Conservation (phyloP, 2,888 invertebrate species). For the Melinopterus prodromus region DNA sequence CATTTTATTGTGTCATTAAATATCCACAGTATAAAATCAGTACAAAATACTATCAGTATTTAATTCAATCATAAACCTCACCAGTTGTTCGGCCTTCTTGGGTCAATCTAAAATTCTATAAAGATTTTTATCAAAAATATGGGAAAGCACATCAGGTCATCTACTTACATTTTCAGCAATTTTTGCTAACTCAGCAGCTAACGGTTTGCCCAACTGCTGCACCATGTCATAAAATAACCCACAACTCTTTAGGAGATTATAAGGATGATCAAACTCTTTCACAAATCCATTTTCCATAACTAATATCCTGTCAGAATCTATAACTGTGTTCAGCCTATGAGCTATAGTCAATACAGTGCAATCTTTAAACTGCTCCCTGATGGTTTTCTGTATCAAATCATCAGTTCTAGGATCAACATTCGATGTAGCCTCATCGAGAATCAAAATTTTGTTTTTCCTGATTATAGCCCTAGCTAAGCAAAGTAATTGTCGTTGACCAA, state of each 20-base stretch:
- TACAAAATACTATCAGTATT: too few relatives aligned
- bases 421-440: constrained; percentile 65
- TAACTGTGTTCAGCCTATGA: constrained; percentile 81
- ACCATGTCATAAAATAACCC: constrained; percentile 37
- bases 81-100: neutral
- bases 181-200: constrained; percentile 53
- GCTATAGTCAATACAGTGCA: constrained; percentile 85
- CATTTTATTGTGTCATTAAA: too few relatives aligned
- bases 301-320: constrained; percentile 81
- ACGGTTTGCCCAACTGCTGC: constrained; percentile 35
- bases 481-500: constrained; percentile 64
- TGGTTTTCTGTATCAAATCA: constrained; percentile 66
- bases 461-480: constrained; percentile 65
- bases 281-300: constrained; percentile 79
- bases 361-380: constrained; percentile 73
- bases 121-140: constrained; percentile 5
- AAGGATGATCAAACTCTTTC: constrained; percentile 79
- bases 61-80: too few relatives aligned
- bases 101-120: constrained; percentile 32
- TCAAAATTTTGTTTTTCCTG: constrained; percentile 60
- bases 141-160: neutral
- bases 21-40: too few relatives aligned
- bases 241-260: constrained; percentile 64
- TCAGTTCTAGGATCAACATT: constrained; percentile 64
- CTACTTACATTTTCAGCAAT: constrained; percentile 64